These are phyloP conservation scores for Sphaeramia orbicularis DNA, from an alignment of 2,797 vertebrate genomes.

Conservation along the genomic window DNA sequence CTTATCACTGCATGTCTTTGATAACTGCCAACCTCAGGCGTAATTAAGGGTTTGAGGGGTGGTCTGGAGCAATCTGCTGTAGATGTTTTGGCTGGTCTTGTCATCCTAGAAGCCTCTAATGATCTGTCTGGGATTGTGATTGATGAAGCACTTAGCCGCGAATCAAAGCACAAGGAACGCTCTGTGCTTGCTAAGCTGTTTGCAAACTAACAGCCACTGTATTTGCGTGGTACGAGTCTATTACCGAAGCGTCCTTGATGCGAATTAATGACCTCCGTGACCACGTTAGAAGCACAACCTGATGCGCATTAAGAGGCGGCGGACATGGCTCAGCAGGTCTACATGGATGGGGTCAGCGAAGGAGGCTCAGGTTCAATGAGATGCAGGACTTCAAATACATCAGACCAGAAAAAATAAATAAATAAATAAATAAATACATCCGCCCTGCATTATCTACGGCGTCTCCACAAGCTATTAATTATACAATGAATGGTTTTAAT, in stretches of 20 bases:
- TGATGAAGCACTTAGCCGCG: slow-evolving; percentile 81
- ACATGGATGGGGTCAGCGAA: slow-evolving; percentile 32
- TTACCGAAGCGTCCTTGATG: slow-evolving; percentile 75
- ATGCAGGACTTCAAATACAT: too few relatives aligned
- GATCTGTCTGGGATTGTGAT: slow-evolving; percentile 79
- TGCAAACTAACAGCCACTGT: slow-evolving; percentile 70
- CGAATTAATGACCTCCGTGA: slow-evolving; percentile 73
- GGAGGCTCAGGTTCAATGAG: neutral
- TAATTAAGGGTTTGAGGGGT: slow-evolving; percentile 79
- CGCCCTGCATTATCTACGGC: slow-evolving; percentile 25
- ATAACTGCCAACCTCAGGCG: slow-evolving; percentile 67
- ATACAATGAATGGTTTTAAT: slow-evolving; percentile 27
- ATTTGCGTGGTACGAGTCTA: slow-evolving; percentile 67
- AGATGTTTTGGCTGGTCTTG: slow-evolving; percentile 76
- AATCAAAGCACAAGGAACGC: slow-evolving; percentile 71
- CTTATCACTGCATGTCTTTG: slow-evolving; percentile 73
- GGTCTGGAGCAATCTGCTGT: slow-evolving; percentile 72
- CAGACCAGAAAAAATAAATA: too few relatives aligned
- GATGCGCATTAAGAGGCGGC: slow-evolving; percentile 47
- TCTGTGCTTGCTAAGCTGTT: slow-evolving; percentile 75
- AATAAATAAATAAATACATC: too few relatives aligned
- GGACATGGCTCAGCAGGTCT: slow-evolving; percentile 52
- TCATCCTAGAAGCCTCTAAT: slow-evolving; percentile 79
- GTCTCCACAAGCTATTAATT: slow-evolving; percentile 25
- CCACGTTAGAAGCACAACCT: slow-evolving; percentile 47